Evolutionary conservation across 2,888 invertebrate species (phyloP).

Genomic region (Brenthis ino): DNA sequence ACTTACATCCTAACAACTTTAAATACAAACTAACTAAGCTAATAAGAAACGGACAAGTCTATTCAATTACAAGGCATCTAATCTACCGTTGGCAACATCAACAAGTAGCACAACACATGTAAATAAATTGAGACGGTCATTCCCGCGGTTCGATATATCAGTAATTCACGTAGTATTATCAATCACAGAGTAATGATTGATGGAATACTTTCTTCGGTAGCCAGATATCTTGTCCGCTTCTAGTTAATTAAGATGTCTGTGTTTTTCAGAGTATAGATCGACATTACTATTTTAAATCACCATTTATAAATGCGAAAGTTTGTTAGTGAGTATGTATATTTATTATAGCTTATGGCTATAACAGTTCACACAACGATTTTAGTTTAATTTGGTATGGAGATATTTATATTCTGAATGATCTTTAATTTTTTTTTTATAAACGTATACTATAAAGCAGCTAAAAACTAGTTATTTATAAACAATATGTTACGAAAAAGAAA

Average conservation of each 20-base stretch:
- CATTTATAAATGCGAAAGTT: no score
- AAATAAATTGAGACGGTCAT: constrained; percentile 79
- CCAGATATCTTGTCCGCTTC: constrained; percentile 76
- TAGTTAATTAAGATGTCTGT: constrained; percentile 71
- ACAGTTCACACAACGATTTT: no score
- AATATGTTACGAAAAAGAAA: no score
- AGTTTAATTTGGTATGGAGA: no score
- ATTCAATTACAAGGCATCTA: constrained; percentile 20
- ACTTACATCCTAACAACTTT: not conserved
- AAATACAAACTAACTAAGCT: not conserved
- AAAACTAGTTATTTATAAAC: no score
- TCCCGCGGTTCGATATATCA: constrained; percentile 74
- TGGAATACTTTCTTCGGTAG: constrained; percentile 78
- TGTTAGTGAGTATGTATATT: no score
- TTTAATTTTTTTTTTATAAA: no score
- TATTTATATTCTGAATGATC: no score
- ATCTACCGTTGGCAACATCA: constrained; percentile 71
- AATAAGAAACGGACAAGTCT: constrained; percentile 7
- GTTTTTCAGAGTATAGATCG: constrained; percentile 8
- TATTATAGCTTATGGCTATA: no score
- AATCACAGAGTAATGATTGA: constrained; percentile 78
- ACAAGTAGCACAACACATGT: constrained; percentile 80
- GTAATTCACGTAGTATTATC: constrained; percentile 80
- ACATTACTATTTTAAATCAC: not conserved
- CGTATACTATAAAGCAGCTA: no score